Evolutionary conservation across 1,140 invertebrate genomes (phyloP), one percentile per base, ranked within the genome.

Genomic region (Reticulitermes speratus): DNA sequence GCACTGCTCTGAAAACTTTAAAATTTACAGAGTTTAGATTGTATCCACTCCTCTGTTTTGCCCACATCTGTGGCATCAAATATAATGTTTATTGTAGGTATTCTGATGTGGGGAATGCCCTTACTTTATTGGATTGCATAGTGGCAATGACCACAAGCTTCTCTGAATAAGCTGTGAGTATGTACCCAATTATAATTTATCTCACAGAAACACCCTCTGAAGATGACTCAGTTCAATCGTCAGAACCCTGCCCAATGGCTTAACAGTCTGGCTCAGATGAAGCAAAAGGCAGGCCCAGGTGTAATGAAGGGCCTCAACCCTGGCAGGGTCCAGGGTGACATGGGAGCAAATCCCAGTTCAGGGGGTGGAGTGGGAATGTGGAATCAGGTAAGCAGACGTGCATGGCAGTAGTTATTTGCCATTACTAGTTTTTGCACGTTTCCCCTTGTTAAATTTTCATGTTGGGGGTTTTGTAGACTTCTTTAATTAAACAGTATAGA

Each of bases 141-240:
- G 65, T 75, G 65, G 65, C 16, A 75, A 11, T 75, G 65, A n/a
- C 65, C 65, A 30, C 65, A n/a, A 14, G 65, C 65, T 1, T 75
- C 65, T 75, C 14, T 75, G 65, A 75, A 9, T 75, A 25, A 25
- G n/a, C 65, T 75, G 65, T 75, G 65, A 75, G 65, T 75, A 30
- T 75, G n/a, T 75, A 75, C n/a, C 25, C 65, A 75, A 75, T 30
- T 75, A 86, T 81, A 52, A 55, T 81, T 85, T 85, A 65, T 87
- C 48, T 90, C 88, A 75, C 92, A 97, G 94, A 98, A 98, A 93
- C 95, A 97, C 92, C 97, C 97, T 48, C 92, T 97, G 88, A 98
- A 97, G 93, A 94, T 96, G 88, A 96, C 95, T 82, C 96, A 97
- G 89, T 96, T 97, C 91, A 95, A 94, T 90, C 94, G 96, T 88